Evolutionary conservation across 2,113 vertebrate species (phyloP).

Genomic region (Peromyscus leucopus): DNA sequence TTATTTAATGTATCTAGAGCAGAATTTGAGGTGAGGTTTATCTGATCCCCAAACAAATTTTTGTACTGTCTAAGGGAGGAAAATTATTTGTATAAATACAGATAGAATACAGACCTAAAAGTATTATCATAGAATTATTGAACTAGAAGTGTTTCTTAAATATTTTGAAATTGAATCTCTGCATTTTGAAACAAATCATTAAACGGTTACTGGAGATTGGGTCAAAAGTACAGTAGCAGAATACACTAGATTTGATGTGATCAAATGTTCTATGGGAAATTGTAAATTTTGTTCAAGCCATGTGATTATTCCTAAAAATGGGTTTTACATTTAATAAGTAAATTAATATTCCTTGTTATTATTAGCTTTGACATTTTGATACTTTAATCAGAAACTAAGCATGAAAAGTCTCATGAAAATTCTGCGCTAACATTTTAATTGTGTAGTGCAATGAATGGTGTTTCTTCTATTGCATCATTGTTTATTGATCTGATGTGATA

Average conservation of each 20-base stretch:
- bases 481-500: background rate
- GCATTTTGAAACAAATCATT: slow-evolving; percentile 20
- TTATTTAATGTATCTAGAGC: background rate
- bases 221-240: background rate
- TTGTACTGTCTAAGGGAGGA: background rate
- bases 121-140: background rate
- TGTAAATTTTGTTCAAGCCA: background rate
- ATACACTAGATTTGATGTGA: background rate
- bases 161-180: background rate
- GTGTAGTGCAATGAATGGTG: background rate
- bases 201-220: background rate
- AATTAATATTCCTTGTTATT: slow-evolving; percentile 31
- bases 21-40: slow-evolving; percentile 13
- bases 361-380: slow-evolving; percentile 47
- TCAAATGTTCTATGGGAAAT: background rate
- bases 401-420: background rate
- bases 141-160: background rate
- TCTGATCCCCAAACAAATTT: background rate
- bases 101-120: slow-evolving; percentile 29
- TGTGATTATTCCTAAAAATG: background rate
- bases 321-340: slow-evolving; percentile 3
- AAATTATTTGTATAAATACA: background rate
- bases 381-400: slow-evolving; percentile 31
- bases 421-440: background rate
- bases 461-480: background rate